Evolutionary conservation across 2,888 invertebrate genomes (phyloP).

Genomic region (Cheilosia soror): DNA sequence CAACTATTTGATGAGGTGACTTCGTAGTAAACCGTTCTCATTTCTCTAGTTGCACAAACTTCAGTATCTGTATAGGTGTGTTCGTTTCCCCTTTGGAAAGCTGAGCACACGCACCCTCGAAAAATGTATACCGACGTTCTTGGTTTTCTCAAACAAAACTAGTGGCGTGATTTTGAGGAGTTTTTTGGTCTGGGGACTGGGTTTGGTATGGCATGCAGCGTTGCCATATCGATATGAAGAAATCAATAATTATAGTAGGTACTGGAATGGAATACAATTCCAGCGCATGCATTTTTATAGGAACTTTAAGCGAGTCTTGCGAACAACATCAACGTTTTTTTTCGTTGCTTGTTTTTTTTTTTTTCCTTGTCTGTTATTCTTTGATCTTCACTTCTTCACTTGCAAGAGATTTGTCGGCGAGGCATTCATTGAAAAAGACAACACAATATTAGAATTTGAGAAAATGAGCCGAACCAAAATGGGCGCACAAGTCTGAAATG

Average conservation of each 20-base stretch:
- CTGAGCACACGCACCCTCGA: conserved; percentile 28
- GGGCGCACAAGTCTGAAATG: no score
- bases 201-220: conserved; percentile 22
- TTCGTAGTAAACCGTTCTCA: conserved; percentile 3
- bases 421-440: no score
- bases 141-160: conserved; percentile 23
- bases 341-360: no score
- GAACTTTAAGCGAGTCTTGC: no score
- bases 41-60: conserved; percentile 30
- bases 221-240: conserved; percentile 12
- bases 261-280: not conserved
- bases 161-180: conserved; percentile 51
- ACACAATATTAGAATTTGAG: no score
- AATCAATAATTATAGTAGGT: conserved; percentile 15
- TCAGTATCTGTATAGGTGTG: conserved; percentile 40
- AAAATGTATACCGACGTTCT: conserved; percentile 28
- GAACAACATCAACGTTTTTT: no score
- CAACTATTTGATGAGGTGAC: conserved; percentile 33
- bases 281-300: not conserved
- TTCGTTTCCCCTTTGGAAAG: conserved; percentile 36
- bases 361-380: no score
- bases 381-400: no score
- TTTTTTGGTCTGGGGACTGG: conserved; percentile 18
- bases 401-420: no score
- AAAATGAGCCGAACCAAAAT: no score